Conservation (phyloP, 2,888 invertebrate genomes). For the Sinotaia quadrata region DNA sequence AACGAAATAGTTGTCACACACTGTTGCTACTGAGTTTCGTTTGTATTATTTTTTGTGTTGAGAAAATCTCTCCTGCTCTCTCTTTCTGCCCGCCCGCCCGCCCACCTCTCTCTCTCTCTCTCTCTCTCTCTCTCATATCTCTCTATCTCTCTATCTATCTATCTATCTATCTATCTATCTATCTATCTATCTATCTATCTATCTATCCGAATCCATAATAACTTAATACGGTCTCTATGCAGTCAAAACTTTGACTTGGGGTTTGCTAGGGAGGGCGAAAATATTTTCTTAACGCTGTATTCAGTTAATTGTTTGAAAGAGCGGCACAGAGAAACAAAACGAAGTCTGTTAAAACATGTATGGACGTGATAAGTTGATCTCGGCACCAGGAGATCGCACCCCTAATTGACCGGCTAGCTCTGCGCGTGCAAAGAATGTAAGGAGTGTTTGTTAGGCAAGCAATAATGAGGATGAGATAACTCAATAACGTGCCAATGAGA, state of each 20-base stretch:
- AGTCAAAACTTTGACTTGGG: background rate
- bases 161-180: background rate
- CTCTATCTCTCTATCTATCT: background rate
- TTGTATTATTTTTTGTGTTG: too few species aligned
- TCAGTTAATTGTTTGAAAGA: too few species aligned
- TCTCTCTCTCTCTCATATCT: background rate
- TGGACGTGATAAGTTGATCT: too few species aligned
- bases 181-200: background rate
- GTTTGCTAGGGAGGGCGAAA: too few species aligned
- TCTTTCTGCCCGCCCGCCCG: too few species aligned
- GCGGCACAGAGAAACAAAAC: too few species aligned
- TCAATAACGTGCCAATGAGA: slow-evolving; percentile 30
- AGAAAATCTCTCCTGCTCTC: background rate
- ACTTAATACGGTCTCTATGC: background rate
- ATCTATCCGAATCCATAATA: background rate
- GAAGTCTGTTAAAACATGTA: too few species aligned
- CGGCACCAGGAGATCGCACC: background rate
- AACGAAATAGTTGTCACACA: slow-evolving; percentile 5
- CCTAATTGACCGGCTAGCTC: slow-evolving; percentile 7
- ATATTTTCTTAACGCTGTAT: too few species aligned
- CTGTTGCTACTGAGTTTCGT: too few species aligned
- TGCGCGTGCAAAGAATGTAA: slow-evolving; percentile 23
- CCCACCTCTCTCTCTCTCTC: background rate
- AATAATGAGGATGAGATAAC: slow-evolving; percentile 21
- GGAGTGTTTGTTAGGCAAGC: slow-evolving; percentile 27